Base-by-base conservation (phyloP, 2,113 vertebrate species). In the Dicerorhinus sumatrensis region DNA sequence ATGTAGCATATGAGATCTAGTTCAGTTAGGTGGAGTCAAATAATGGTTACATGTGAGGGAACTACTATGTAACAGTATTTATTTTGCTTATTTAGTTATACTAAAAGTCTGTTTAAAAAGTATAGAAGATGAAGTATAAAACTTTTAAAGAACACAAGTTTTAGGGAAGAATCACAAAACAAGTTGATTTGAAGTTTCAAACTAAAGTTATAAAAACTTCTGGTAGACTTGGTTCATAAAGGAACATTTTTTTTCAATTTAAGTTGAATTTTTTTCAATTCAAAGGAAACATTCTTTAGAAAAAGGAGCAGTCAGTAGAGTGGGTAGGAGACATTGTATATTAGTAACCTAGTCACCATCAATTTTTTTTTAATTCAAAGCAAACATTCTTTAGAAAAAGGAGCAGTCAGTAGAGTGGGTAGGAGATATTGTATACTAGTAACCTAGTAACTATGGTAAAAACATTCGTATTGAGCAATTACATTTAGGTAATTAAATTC, bases 101-200 rank as follows among this genome's bases (percentile, higher is more conserved):
- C 16, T 29, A 95, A 94, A 79, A 51, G 23, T 87, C 51, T 85
- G 5, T 51, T 94, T 93, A 54, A 89, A 82, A 93, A 31, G 16
- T 62, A 36, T 16, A 65, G 60, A 72, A 69, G 42, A 82, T 69
- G 7, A 89, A 82, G 23, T 67, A 92, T 27, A 90, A 83, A 67
- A 58, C 33, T 13, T 84, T 75, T 65, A 65, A 72, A 89, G 51
- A 76, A 65, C 8, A 91, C 6, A 94, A 29, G 21, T 58, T 84
- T 91, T 42, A 95, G 36, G 69, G 56, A 76, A 88, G 82, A 93
- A 92, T 48, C 14, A 90, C 25, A 96, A 70, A 72, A 87, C 0
- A 91, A 62, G 29, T 11, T 95, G 82, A 69, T 46, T 27, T 80
- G 6, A 65, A 48, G 33, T 96, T 80, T 88, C 36, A 91, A 93